phyloP scores from a whole-genome alignment of 92 coral and sea anemone genomes.

The Nematostella vectensis region DNA sequence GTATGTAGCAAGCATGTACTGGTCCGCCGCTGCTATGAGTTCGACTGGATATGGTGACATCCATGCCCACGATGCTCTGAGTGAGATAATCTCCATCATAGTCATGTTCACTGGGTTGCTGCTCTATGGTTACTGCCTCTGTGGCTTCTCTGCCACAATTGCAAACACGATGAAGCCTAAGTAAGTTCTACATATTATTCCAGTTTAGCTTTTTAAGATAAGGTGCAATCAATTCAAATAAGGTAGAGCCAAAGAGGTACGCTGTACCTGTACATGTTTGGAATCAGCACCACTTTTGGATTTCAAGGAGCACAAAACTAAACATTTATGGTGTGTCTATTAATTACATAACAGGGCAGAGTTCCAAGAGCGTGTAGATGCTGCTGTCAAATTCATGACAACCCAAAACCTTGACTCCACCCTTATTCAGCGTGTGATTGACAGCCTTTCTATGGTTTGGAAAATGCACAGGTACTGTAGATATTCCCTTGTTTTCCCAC shows the following conservation, averaged over 20 bases:
- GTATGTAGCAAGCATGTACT: constrained; percentile 66
- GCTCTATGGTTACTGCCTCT: constrained; percentile 78
- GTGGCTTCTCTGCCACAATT: constrained; percentile 76
- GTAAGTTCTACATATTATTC: no score
- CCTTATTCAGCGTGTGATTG: constrained; percentile 36
- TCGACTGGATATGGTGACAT: constrained; percentile 90
- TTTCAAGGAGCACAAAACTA: no score
- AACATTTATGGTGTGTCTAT: no score
- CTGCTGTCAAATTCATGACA: constrained; percentile 59
- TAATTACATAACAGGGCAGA: constrained; percentile 43
- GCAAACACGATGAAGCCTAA: constrained; percentile 73
- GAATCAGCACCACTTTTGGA: not conserved
- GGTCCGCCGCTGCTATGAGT: constrained; percentile 91
- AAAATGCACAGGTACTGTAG: constrained; percentile 44
- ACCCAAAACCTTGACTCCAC: constrained; percentile 44
- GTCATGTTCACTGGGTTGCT: constrained; percentile 76
- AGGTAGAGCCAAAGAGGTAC: no score
- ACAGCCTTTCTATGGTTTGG: constrained; percentile 58
- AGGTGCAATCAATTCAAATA: no score
- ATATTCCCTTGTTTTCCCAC: no score
- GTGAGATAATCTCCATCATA: constrained; percentile 49
- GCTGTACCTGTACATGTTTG: no score
- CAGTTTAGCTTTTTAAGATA: no score
- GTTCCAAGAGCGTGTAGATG: constrained; percentile 61
- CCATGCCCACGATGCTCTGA: constrained; percentile 59